Conservation (phyloP, 2,888 invertebrate species). For the Heteromurus nitidus region DNA sequence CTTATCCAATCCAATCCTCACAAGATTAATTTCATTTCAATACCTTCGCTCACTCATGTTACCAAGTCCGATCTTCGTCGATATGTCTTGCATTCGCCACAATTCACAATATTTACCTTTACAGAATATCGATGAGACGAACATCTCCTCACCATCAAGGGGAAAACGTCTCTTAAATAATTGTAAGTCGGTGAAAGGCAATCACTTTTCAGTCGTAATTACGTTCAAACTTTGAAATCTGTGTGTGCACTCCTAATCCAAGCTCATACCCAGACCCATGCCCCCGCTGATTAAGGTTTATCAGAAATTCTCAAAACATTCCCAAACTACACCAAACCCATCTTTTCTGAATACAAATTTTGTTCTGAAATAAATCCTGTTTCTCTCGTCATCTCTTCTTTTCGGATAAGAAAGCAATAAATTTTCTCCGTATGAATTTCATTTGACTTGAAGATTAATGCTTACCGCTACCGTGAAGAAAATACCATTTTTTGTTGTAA, state of each 20-base stretch:
- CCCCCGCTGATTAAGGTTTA: too few species aligned
- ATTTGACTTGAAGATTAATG: constrained; percentile 7
- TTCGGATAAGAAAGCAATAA: constrained; percentile 17
- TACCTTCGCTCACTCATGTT: neutral
- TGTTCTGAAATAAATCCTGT: too few species aligned
- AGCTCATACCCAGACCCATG: neutral
- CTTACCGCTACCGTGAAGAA: constrained; percentile 3
- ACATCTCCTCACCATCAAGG: neutral
- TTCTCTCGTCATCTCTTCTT: too few species aligned
- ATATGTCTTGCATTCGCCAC: neutral
- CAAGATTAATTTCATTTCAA: constrained; percentile 44
- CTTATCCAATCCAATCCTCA: too few species aligned
- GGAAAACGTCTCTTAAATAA: too few species aligned
- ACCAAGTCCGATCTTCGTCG: too few species aligned
- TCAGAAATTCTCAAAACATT: too few species aligned
- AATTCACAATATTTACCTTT: constrained; percentile 7
- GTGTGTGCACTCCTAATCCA: neutral
- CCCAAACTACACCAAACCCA: too few species aligned
- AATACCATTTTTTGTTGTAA: too few species aligned
- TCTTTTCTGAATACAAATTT: too few species aligned
- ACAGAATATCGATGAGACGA: constrained; percentile 34
- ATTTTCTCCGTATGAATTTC: constrained; percentile 10
- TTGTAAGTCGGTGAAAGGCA: constrained; percentile 49
- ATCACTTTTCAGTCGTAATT: constrained; percentile 42
- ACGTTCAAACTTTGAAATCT: too few species aligned